Conservation (phyloP, 1,140 invertebrate genomes). For the Akabosia matsudoensis region DNA sequence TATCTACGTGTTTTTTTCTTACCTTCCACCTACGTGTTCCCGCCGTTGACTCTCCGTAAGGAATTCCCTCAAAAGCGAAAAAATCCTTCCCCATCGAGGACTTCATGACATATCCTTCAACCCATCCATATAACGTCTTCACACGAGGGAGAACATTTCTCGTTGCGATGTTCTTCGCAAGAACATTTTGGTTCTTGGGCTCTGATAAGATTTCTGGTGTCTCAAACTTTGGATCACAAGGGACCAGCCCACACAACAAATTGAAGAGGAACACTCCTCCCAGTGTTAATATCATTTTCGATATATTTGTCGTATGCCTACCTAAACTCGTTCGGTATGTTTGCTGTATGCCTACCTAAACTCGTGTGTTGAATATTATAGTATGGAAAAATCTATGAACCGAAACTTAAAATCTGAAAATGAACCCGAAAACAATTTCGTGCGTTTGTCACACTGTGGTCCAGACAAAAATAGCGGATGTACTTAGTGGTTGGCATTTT, state of each 20-base stretch:
- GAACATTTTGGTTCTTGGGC: not conserved
- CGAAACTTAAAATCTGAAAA: no score
- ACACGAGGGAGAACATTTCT: not conserved
- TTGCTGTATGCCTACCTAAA: no score
- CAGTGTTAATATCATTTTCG: slow-evolving; percentile 21
- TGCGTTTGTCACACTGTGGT: no score
- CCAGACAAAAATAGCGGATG: no score
- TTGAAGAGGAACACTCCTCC: slow-evolving; percentile 29
- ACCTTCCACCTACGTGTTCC: slow-evolving; percentile 27
- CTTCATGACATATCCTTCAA: slow-evolving; percentile 32
- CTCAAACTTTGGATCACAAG: slow-evolving; percentile 29
- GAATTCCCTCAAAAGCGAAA: slow-evolving; percentile 42
- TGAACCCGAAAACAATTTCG: no score
- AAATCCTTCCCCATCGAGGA: slow-evolving; percentile 34
- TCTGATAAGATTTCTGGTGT: slow-evolving; percentile 13
- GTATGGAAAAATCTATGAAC: no score
- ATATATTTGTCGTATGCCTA: no score
- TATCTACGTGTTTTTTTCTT: not conserved
- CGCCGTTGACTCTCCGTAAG: slow-evolving; percentile 32
- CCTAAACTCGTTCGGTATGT: no score
- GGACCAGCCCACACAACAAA: slow-evolving; percentile 32
- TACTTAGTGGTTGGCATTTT: no score
- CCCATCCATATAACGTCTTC: not conserved
- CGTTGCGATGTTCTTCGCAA: not conserved
- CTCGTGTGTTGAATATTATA: no score